Evolutionary conservation across 1,140 invertebrate genomes (phyloP), one percentile per base, ranked within the genome.

Genomic region (Leptopilina boulardi): DNA sequence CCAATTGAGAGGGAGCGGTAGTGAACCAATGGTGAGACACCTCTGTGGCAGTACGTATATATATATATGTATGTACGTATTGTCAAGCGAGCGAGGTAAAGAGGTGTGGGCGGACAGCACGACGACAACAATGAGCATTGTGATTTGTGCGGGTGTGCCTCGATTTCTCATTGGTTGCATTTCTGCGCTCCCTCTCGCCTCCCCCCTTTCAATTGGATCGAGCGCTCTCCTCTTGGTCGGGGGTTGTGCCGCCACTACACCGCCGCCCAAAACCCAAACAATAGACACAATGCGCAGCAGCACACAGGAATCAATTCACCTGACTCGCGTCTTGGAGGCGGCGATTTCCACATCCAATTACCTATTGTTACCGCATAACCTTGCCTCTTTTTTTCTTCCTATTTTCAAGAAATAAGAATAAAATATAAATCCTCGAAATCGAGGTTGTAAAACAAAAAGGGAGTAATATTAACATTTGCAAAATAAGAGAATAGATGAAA

Each of bases 71-170:
- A 38, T 38, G 34, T 6, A 38, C 11, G 23, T 15, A 75, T 73
- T 80, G 74, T 44, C 82, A 84, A 77, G 77, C 79, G 78, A 81
- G 77, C 56, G 77, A 75, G 74, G 71, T 15, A 71, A 73, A 73
- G 80, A 83, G 84, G 84, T 84, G 87, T 89, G 86, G 88, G 89
- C 89, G 89, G 87, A 89, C 84, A 86, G 84, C 82, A 80, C 84
- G 82, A 77, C 84, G 87, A 88, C 88, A 91, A 91, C 90, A 91
- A 91, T 91, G 88, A 90, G 89, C 90, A 91, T 91, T 91, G 90
- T 91, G 90, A 91, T 91, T 90, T 91, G 90, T 84, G 89, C 89
- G 90, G 86, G 86, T 89, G 88, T 84, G 84, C 79, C 84, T 80
- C 47, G 77, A 74, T n/a, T 72, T 82, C 83, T 79, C 47, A 91